Evolutionary conservation across 2,113 vertebrate genomes (phyloP).

Genomic region (Dromas ardeola): DNA sequence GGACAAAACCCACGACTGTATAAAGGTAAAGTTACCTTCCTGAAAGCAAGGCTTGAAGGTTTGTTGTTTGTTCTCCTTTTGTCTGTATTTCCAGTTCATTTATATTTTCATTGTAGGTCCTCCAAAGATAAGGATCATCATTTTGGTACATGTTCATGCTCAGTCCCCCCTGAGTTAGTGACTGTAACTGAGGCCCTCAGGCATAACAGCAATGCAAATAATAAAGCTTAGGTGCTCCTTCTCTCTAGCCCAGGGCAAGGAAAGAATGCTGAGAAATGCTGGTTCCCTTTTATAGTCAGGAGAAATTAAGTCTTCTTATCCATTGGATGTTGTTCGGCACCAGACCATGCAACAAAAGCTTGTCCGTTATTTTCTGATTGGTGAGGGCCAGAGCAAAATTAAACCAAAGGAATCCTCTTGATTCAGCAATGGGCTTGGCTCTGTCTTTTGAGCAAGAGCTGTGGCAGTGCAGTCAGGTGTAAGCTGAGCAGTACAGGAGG

Average conservation of each 20-base stretch:
- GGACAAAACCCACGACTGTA: conserved; percentile 42
- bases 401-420: neutral
- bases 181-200: neutral
- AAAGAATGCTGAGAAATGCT: neutral
- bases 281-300: neutral
- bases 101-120: neutral
- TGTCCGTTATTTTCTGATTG: neutral
- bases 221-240: neutral
- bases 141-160: neutral
- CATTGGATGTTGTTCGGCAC: neutral
- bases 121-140: neutral
- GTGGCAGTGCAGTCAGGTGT: neutral
- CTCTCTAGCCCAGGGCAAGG: neutral
- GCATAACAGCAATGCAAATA: neutral
- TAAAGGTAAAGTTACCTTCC: conserved; percentile 67
- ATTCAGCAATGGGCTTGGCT: neutral
- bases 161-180: neutral
- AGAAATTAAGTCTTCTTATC: neutral
- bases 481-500: neutral
- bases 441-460: neutral
- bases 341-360: neutral
- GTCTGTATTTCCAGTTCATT: neutral
- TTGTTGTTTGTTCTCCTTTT: neutral
- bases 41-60: neutral
- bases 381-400: neutral